Base-by-base conservation (phyloP, 2,797 vertebrate genomes). In the Psittacula echo region DNA sequence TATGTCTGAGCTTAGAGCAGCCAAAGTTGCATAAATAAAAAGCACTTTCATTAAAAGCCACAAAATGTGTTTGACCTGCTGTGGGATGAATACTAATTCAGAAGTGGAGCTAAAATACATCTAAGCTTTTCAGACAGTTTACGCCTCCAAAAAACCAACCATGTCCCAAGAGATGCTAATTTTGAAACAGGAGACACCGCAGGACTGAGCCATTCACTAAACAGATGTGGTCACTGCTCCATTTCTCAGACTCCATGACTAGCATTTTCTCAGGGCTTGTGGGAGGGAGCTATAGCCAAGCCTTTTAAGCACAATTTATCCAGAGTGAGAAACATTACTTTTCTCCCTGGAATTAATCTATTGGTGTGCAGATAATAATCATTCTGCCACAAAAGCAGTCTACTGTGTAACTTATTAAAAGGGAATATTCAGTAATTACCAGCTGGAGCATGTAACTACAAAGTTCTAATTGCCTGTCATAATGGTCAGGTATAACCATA, bases 101-200 rank as follows among this genome's bases (percentile, higher is more conserved):
- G 78, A 80, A 93, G n/a, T 12, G 27, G 13, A 95, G 39, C 71
- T 94, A 91, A 96, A 94, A 94, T 53, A 91, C 17, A 50, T 83
- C 19, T 64, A 83, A 93, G 54, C 11, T 93, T 92, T 94, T 91
- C 76, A 96, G 94, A 94, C 78, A 80, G 85, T 64, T 88, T 84
- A 76, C 3, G 3, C 39, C 61, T 86, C 77, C 13, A 72, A 58
- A 91, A 93, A 95, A 44, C 48, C 79, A 96, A 72, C 62, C 18
- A 62, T 8, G n/a, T 91, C 95, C 75, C 92, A 94, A 42, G 84
- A 85, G 90, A 89, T 58, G 70, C 50, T 92, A 83, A 80, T 95
- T 95, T 96, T 95, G 78, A 94, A 97, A 95, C 60, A 94, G 67
- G 84, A 66, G 84, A 95, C 76, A 94, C 79, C 76, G 75, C 19